Evolutionary conservation across 2,797 vertebrate genomes (phyloP).

Genomic region (Crax fasciolata): DNA sequence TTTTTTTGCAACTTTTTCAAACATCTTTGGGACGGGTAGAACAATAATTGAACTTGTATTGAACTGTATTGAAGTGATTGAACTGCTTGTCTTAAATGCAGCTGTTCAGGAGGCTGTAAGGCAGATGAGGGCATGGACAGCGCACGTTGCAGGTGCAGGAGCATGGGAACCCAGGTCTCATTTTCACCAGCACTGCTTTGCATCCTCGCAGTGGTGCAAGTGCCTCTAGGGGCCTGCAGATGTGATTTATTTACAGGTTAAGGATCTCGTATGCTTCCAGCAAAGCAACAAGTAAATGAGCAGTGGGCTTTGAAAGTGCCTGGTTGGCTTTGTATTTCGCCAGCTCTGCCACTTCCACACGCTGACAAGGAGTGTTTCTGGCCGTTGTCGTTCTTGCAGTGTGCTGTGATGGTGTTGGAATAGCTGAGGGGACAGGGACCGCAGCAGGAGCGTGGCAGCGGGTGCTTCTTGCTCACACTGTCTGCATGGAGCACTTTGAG

Average conservation of each 20-base stretch:
- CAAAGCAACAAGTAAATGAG: neutral
- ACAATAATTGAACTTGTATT: neutral
- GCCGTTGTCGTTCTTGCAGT: neutral
- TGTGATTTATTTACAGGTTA: neutral
- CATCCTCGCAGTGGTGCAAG: neutral
- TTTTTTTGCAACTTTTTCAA: neutral
- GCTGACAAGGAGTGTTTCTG: neutral
- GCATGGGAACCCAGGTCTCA: neutral
- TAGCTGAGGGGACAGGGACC: neutral
- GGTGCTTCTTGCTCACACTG: neutral
- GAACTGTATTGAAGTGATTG: too few relatives aligned
- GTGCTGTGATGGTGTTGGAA: neutral
- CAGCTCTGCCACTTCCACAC: neutral
- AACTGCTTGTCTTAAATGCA: neutral
- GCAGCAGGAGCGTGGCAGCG: neutral
- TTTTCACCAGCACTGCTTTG: neutral
- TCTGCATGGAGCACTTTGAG: accelerated
- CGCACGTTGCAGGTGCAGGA: neutral
- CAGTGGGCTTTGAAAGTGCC: neutral
- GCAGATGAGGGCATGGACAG: neutral
- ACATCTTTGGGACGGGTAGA: neutral
- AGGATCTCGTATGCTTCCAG: neutral
- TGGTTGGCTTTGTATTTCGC: neutral
- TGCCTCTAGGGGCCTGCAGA: neutral
- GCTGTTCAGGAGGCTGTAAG: neutral